These are phyloP conservation scores for Protomyctophum bolini DNA, from an alignment of 2,113 vertebrate genomes.

Conservation along the genomic window DNA sequence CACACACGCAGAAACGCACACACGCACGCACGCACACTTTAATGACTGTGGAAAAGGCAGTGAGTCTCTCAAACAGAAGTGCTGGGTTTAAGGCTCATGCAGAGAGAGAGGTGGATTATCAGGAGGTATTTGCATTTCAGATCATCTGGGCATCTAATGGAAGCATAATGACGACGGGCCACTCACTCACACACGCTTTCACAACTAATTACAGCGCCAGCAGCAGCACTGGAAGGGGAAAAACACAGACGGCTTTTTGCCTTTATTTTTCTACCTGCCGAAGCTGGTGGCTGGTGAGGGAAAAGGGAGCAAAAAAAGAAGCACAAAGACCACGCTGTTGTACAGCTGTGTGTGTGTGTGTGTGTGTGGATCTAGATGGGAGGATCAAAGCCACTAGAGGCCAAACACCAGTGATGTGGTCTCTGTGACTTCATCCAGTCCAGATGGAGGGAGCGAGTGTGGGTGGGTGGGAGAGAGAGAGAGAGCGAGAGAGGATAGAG, in stretches of 20 bases:
- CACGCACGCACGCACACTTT: conserved; percentile 37
- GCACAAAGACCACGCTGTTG: conserved; percentile 74
- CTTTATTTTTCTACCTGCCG: conserved; percentile 53
- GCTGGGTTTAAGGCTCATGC: conserved; percentile 46
- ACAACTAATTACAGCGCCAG: conserved; percentile 55
- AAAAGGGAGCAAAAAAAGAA: conserved; percentile 28
- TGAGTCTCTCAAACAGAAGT: conserved; percentile 29
- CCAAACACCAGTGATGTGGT: conserved; percentile 92
- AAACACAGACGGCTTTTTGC: conserved; percentile 44
- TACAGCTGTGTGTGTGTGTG: conserved; percentile 74
- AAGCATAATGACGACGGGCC: conserved; percentile 64
- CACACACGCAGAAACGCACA: neutral
- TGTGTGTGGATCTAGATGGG: conserved; percentile 78
- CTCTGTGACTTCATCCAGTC: conserved; percentile 89
- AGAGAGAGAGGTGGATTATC: conserved; percentile 64
- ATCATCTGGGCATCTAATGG: conserved; percentile 72
- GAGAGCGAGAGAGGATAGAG: conserved; percentile 19
- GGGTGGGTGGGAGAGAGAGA: conserved; percentile 26
- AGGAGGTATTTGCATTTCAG: conserved; percentile 72
- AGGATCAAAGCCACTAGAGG: conserved; percentile 87
- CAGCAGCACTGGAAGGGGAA: conserved; percentile 30
- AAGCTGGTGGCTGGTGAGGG: conserved; percentile 17
- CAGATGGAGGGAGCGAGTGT: conserved; percentile 83
- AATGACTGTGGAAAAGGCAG: conserved; percentile 60
- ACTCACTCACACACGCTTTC: conserved; percentile 45